These are phyloP conservation scores for Monomorium pharaonis DNA, from an alignment of 1,140 invertebrate species.

Conservation along the genomic window DNA sequence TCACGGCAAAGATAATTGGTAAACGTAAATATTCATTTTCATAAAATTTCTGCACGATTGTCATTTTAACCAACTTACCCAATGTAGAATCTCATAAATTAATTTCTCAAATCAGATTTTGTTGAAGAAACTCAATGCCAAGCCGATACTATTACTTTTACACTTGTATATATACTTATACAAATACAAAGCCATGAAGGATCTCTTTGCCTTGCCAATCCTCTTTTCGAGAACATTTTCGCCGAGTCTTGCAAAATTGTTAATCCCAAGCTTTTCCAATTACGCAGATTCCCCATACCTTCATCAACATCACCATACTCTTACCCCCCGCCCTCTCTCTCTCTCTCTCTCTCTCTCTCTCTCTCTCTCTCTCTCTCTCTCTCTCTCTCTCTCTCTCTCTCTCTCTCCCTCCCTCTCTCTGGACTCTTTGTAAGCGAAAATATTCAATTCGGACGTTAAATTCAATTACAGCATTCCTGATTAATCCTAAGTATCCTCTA, in stretches of 20 bases:
- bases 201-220: slow-evolving; percentile 69
- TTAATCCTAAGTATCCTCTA: slow-evolving; percentile 83
- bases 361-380: background rate
- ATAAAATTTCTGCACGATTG: slow-evolving; percentile 66
- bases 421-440: slow-evolving; percentile 84
- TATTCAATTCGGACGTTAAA: slow-evolving; percentile 84
- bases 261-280: slow-evolving; percentile 84
- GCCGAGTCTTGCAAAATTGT: slow-evolving; percentile 84
- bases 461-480: slow-evolving; percentile 83
- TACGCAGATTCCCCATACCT: slow-evolving; percentile 69
- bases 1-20: background rate
- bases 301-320: slow-evolving; percentile 30
- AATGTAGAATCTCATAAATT: slow-evolving; percentile 71
- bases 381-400: slow-evolving; percentile 54
- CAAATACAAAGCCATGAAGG: slow-evolving; percentile 35
- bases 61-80: slow-evolving; percentile 61
- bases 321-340: slow-evolving; percentile 49
- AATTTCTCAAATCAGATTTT: slow-evolving; percentile 76
- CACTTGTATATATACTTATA: background rate
- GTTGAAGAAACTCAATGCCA: slow-evolving; percentile 68
- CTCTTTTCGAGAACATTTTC: slow-evolving; percentile 79
- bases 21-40: slow-evolving; percentile 20
- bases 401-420: slow-evolving; percentile 70
- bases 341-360: slow-evolving; percentile 42
- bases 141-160: slow-evolving; percentile 72